Conservation (phyloP, 2,797 vertebrate genomes). For the Cottoperca gobio region DNA sequence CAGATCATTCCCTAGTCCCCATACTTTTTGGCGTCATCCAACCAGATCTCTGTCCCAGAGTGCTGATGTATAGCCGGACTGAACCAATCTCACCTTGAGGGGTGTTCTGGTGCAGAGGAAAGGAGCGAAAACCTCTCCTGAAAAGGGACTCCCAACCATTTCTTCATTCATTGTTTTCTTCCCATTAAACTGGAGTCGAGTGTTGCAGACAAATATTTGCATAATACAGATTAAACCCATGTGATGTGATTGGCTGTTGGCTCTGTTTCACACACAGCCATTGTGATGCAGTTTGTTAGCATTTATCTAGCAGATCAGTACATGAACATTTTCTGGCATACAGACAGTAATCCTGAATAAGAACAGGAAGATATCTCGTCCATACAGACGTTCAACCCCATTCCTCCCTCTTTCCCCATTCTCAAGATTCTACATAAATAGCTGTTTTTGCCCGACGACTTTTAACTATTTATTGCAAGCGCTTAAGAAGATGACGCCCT, state of each 20-base stretch:
- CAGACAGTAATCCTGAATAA: conserved; percentile 32
- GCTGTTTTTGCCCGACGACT: conserved; percentile 56
- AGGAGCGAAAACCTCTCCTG: conserved; percentile 56
- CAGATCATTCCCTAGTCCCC: conserved; percentile 68
- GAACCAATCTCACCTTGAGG: conserved; percentile 63
- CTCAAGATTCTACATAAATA: conserved; percentile 56
- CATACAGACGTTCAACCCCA: conserved; percentile 39
- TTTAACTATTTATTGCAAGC: conserved; percentile 83
- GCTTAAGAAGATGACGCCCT: conserved; percentile 67
- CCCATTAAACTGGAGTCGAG: conserved; percentile 55
- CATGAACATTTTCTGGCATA: conserved; percentile 38
- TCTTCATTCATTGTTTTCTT: conserved; percentile 50
- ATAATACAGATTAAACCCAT: conserved; percentile 53
- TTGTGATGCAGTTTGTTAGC: conserved; percentile 49
- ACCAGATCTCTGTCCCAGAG: conserved; percentile 67
- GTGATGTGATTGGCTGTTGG: conserved; percentile 62
- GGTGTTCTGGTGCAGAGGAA: conserved; percentile 64
- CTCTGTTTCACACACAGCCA: conserved; percentile 48
- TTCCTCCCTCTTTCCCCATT: conserved; percentile 31
- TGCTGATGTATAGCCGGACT: conserved; percentile 73
- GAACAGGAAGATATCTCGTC: conserved; percentile 33
- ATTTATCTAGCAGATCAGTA: conserved; percentile 44
- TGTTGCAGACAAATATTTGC: conserved; percentile 59
- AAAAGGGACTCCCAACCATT: conserved; percentile 62
- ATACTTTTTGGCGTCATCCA: conserved; percentile 63